Evolutionary conservation across 2,888 invertebrate species (phyloP).

Genomic region (Drosophila anomalata): DNA sequence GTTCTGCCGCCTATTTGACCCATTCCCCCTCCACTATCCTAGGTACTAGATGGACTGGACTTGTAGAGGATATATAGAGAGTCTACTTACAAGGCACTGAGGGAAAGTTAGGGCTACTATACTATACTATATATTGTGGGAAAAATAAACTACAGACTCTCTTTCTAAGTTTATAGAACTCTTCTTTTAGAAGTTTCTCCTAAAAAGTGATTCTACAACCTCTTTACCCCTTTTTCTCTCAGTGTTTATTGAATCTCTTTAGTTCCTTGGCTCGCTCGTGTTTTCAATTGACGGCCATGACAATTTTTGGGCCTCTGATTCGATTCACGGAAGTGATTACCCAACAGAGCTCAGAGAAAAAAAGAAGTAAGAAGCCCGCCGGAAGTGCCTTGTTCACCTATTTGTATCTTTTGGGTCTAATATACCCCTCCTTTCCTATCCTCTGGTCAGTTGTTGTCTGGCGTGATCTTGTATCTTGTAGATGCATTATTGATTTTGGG

Average conservation of each 20-base stretch:
- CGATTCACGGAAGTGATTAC: constrained; percentile 77
- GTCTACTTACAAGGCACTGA: background rate
- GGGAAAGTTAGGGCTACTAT: background rate
- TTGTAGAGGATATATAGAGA: background rate
- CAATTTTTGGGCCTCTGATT: constrained; percentile 72
- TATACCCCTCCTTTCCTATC: constrained; percentile 40
- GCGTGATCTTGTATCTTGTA: constrained; percentile 64
- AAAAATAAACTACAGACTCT: too few species aligned
- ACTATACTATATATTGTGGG: too few species aligned
- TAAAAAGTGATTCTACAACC: too few species aligned
- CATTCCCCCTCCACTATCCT: constrained; percentile 2
- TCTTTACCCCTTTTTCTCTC: background rate
- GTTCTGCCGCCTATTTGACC: constrained; percentile 53
- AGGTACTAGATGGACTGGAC: background rate
- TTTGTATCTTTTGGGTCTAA: background rate
- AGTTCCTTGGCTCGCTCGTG: constrained; percentile 43
- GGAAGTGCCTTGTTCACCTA: constrained; percentile 65
- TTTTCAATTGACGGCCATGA: constrained; percentile 76
- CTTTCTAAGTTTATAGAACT: too few species aligned
- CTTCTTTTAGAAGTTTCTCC: too few species aligned
- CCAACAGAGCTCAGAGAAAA: constrained; percentile 36
- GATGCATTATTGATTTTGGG: constrained; percentile 38
- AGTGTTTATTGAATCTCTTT: background rate
- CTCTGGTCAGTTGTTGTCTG: constrained; percentile 52
- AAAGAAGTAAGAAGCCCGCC: constrained; percentile 29